Evolutionary conservation across 2,797 vertebrate species (phyloP), one percentile per base, ranked within the genome.

Genomic region (Semaprochilodus insignis): DNA sequence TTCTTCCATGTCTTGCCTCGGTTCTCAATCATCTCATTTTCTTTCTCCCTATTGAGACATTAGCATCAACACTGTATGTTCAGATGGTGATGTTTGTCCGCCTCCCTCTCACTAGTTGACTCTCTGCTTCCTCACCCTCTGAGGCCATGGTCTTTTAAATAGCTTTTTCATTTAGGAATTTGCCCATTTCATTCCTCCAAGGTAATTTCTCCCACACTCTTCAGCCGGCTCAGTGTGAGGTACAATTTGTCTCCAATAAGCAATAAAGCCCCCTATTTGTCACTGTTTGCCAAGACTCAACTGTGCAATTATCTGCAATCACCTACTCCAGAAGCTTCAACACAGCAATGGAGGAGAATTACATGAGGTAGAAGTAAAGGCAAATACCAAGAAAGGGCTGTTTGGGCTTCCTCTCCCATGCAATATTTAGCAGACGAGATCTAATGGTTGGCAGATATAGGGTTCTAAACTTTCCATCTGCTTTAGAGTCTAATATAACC

Each of bases 301-400:
- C 62, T 67, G 78, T 65, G 60, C 87, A 91, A 90, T 90, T 91
- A 93, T 78, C 78, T 80, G 81, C 82, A 87, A 78, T 69, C 81
- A 55, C 69, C 72, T 86, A 80, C 76, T 75, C 16, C 6, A 84
- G 78, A 63, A 63, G 34, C 62, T 67, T n/a, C 69, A 81, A 79
- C 81, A 84, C 82, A 76, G 25, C 7, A 6, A 23, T 65, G 67
- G 5, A 74, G 75, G n/a, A 52, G 81, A 82, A 71, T 77, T 77
- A 77, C 66, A 63, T 23, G 73, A 83, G 79, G 74, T 67, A 75
- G 40, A 77, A 14, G 3, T 2, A 57, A 57, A 70, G 60, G 31
- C 80, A 52, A 57, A 83, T 69, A 70, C 57, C 63, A 83, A 81
- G 74, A 80, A 67, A 77, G 51, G 60, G 67, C 65, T 63, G 60